phyloP scores from a whole-genome alignment of 2,797 vertebrate genomes.

The Sarcoramphus papa region DNA sequence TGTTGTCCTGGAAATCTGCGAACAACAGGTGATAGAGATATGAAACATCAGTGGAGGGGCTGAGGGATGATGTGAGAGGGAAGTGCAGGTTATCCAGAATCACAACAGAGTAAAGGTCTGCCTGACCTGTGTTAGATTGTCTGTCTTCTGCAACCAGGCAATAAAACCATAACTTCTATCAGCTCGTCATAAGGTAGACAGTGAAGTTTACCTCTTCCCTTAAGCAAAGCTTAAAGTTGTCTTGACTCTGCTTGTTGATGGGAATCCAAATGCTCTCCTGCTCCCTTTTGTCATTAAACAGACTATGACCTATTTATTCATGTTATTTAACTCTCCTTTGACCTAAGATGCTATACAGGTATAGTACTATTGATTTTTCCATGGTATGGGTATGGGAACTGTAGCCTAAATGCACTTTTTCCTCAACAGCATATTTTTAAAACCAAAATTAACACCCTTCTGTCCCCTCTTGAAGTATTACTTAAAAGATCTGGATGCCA shows the following conservation, averaged over 20 bases:
- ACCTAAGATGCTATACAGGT: neutral
- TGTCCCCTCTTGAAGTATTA: neutral
- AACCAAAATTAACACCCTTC: neutral
- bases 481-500: neutral
- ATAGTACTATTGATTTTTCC: neutral
- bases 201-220: neutral
- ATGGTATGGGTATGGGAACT: neutral
- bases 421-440: neutral
- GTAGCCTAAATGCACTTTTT: neutral
- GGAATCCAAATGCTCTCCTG: neutral
- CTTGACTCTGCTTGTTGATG: neutral
- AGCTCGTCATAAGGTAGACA: neutral
- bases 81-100: neutral
- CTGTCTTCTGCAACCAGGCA: neutral
- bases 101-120: neutral
- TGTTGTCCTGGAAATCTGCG: neutral
- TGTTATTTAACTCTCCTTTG: neutral
- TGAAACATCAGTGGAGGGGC: neutral
- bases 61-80: neutral
- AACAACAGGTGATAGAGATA: neutral
- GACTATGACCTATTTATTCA: neutral
- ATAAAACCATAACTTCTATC: neutral
- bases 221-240: neutral
- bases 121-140: neutral
- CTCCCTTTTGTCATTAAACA: neutral